phyloP scores from a whole-genome alignment of 1,140 invertebrate genomes.

The Delia radicum region DNA sequence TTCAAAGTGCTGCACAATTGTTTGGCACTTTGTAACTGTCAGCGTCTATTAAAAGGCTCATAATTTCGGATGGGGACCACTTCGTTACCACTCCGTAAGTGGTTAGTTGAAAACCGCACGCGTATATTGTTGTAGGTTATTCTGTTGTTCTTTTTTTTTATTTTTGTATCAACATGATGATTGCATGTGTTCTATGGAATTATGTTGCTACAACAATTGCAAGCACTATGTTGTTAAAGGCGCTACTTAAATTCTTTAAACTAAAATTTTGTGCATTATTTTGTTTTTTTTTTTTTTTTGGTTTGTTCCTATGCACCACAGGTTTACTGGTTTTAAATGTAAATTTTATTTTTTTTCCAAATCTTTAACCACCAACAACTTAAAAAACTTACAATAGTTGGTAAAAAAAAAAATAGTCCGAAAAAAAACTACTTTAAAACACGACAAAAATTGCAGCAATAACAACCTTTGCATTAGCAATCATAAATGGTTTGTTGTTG shows the following conservation, averaged over 20 bases:
- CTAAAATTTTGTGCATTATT: not conserved
- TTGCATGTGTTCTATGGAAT: not conserved
- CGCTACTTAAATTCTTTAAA: slow-evolving; percentile 12
- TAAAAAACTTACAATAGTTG: not conserved
- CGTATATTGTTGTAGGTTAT: slow-evolving; percentile 4
- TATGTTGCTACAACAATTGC: not conserved
- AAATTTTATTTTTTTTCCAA: slow-evolving; percentile 21
- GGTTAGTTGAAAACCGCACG: slow-evolving; percentile 7
- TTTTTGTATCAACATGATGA: not conserved
- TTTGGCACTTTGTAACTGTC: slow-evolving; percentile 55
- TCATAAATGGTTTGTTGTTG: slow-evolving; percentile 25
- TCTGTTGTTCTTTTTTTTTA: not conserved
- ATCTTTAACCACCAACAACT: not conserved
- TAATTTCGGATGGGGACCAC: slow-evolving; percentile 46
- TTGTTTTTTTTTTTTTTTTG: not conserved
- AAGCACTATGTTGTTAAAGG: not conserved
- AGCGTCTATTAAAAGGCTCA: slow-evolving; percentile 53
- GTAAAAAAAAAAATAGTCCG: not conserved
- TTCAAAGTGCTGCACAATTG: slow-evolving; percentile 40
- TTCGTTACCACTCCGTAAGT: not conserved
- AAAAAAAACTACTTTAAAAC: not conserved
- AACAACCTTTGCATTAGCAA: slow-evolving; percentile 27
- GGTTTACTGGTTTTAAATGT: slow-evolving; percentile 25
- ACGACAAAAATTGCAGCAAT: slow-evolving; percentile 26
- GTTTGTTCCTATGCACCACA: slow-evolving; percentile 4